Percentiles rank a stretch among this genome's conserved stretches.
Evolutionary conservation across 1,140 invertebrate genomes (phyloP).

Genomic region (Drosophila aff.): DNA sequence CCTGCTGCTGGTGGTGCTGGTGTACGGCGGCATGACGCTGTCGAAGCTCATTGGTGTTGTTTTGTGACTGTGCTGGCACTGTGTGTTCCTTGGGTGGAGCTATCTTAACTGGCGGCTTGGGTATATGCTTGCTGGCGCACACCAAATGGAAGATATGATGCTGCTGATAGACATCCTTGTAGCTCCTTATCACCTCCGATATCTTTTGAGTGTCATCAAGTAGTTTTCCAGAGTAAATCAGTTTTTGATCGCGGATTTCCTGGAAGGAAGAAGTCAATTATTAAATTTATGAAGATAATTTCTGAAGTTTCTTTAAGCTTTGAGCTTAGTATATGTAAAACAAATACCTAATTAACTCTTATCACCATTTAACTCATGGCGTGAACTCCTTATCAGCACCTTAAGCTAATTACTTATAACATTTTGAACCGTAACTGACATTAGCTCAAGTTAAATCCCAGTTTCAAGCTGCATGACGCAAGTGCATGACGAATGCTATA

Average conservation of each 20-base stretch:
- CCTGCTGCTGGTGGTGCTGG: slow-evolving; percentile 45
- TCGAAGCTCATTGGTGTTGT: slow-evolving; percentile 83
- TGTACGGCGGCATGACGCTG: slow-evolving; percentile 70
- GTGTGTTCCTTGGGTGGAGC: slow-evolving; percentile 41
- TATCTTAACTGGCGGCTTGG: slow-evolving; percentile 44
- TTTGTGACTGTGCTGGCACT: slow-evolving; percentile 11
- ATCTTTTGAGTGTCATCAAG: slow-evolving; percentile 91
- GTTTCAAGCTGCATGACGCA: slow-evolving; percentile 38
- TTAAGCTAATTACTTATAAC: background rate
- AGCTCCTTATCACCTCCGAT: slow-evolving; percentile 92
- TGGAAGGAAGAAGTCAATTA: slow-evolving; percentile 5
- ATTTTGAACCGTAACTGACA: slow-evolving; percentile 1
- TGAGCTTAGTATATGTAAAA: background rate
- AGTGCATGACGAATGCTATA: slow-evolving; percentile 36
- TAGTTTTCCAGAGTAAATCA: slow-evolving; percentile 96
- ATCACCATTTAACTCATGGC: background rate
- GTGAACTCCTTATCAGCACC: background rate
- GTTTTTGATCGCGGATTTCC: slow-evolving; percentile 92
- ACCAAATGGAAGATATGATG: slow-evolving; percentile 94
- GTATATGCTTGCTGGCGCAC: slow-evolving; percentile 87
- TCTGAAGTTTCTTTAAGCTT: no score
- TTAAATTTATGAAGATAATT: background rate
- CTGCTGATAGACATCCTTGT: slow-evolving; percentile 88
- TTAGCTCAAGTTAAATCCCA: slow-evolving; percentile 8
- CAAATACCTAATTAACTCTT: background rate